A percentile compares a stretch with the other conserved stretches of the same genome.
These are phyloP conservation scores for Chaenogobius annularis DNA, from an alignment of 2,113 vertebrate genomes.

Conservation along the genomic window DNA sequence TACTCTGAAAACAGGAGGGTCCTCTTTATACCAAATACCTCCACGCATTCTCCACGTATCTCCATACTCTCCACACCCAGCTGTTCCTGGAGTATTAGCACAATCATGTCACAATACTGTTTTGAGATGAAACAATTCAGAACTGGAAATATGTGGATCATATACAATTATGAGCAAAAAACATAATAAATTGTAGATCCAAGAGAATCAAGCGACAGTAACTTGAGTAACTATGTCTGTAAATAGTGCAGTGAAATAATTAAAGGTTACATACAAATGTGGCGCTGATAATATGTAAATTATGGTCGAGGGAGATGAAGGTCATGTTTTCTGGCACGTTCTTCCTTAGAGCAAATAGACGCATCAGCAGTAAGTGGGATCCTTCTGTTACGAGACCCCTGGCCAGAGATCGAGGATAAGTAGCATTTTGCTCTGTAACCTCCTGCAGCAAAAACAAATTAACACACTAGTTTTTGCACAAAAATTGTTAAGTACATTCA, in stretches of 20 bases:
- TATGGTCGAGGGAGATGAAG: conserved; percentile 80
- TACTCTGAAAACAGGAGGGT: conserved; percentile 52
- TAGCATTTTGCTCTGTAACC: conserved; percentile 54
- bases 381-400: conserved; percentile 84
- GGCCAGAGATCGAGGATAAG: conserved; percentile 56
- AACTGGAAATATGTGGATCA: neutral
- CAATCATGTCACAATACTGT: neutral
- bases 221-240: neutral
- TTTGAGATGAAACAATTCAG: too few species aligned
- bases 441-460: conserved; percentile 60
- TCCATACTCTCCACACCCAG: conserved; percentile 77
- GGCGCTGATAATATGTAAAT: conserved; percentile 72
- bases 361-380: conserved; percentile 84
- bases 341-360: conserved; percentile 78
- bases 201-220: neutral
- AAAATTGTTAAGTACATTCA: accelerated
- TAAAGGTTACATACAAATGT: conserved; percentile 80
- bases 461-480: conserved; percentile 3
- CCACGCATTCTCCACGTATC: conserved; percentile 58
- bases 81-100: conserved; percentile 54
- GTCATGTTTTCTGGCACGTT: conserved; percentile 70
- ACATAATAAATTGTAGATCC: neutral
- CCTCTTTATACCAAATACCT: conserved; percentile 85
- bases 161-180: neutral
- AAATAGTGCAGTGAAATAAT: neutral